A percentile compares a stretch with the other conserved stretches of the same genome.
phyloP scores from a whole-genome alignment of 2,797 vertebrate genomes.

The Semaprochilodus insignis region DNA sequence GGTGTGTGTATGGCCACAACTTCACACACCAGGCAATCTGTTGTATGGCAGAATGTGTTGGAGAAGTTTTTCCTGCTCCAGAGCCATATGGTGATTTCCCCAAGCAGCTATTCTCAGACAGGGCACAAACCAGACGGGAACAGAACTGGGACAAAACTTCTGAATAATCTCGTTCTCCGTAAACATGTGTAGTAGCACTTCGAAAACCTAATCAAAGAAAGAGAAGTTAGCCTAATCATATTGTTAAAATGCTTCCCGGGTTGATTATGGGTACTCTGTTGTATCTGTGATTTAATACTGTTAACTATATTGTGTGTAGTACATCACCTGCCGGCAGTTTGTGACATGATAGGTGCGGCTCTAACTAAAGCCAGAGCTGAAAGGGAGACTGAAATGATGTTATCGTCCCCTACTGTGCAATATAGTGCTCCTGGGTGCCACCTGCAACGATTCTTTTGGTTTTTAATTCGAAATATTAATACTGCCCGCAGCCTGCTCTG shows the following conservation, averaged over 20 bases:
- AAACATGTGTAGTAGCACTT: slow-evolving; percentile 1
- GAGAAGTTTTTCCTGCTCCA: slow-evolving; percentile 10
- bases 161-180: background rate
- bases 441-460: slow-evolving; percentile 29
- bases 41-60: slow-evolving; percentile 25
- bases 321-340: slow-evolving; percentile 17
- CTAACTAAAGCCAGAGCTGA: slow-evolving; percentile 9
- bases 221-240: slow-evolving; percentile 22
- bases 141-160: slow-evolving; percentile 16
- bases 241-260: slow-evolving; percentile 30
- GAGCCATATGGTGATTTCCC: slow-evolving; percentile 19
- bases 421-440: slow-evolving; percentile 28
- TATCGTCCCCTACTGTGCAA: slow-evolving; percentile 24
- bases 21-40: slow-evolving; percentile 14
- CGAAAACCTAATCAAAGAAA: slow-evolving; percentile 22
- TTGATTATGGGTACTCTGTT: background rate
- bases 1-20: slow-evolving; percentile 8
- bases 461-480: slow-evolving; percentile 49
- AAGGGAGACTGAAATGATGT: slow-evolving; percentile 22
- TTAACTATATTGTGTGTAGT: background rate
- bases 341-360: slow-evolving; percentile 18
- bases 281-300: slow-evolving; percentile 14
- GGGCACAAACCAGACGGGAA: background rate
- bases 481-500: slow-evolving; percentile 32
- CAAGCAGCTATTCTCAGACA: slow-evolving; percentile 14